Percentiles rank a stretch among this genome's conserved stretches.
These are phyloP conservation scores for Drosophila stalkeri DNA, from an alignment of 2,888 invertebrate genomes.

Conservation along the genomic window DNA sequence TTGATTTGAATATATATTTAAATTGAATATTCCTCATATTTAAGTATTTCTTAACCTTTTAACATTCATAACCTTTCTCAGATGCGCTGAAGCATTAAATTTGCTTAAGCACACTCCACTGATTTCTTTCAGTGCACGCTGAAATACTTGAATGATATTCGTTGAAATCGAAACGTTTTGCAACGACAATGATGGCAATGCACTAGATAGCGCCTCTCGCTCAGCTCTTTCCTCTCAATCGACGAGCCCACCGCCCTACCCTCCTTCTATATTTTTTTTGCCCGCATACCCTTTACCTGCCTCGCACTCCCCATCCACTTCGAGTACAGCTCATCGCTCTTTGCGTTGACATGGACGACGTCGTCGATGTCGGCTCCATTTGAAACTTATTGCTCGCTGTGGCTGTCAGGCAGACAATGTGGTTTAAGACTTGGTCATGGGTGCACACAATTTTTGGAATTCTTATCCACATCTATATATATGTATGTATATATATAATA, in stretches of 20 bases:
- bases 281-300: not conserved
- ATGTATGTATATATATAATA: conserved; percentile 5
- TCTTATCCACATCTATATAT: conserved; percentile 32
- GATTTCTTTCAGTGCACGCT: conserved; percentile 53
- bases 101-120: conserved; percentile 4
- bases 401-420: conserved; percentile 64
- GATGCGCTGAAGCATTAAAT: conserved; percentile 5
- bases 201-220: conserved; percentile 22
- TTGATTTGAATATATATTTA: not conserved
- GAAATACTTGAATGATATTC: conserved; percentile 52
- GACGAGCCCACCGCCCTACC: not conserved
- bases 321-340: conserved; percentile 52
- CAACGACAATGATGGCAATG: conserved; percentile 34
- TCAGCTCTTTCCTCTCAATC: conserved; percentile 1
- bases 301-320: not conserved
- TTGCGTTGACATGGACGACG: conserved; percentile 61
- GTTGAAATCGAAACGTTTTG: conserved; percentile 68
- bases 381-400: conserved; percentile 76
- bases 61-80: not conserved
- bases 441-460: conserved; percentile 47
- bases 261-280: not conserved
- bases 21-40: not conserved
- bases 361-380: conserved; percentile 64
- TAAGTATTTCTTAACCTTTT: not conserved
- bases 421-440: conserved; percentile 34